Base-by-base conservation (phyloP, 2,888 invertebrate species). In the Phortica magna region DNA sequence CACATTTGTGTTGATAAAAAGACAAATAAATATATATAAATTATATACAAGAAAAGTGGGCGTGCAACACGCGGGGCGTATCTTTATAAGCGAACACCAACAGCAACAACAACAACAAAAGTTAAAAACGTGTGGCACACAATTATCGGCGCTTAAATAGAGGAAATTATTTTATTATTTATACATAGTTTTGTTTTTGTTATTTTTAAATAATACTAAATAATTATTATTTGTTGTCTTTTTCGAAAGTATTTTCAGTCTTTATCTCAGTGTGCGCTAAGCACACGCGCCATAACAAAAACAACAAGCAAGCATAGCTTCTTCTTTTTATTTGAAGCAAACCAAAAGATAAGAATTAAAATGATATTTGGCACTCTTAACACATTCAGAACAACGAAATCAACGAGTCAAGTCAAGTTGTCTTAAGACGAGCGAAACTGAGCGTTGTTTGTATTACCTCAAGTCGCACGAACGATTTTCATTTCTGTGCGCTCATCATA, bases 251-350 rank as follows among this genome's bases (percentile, higher is more conserved):
- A 73, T 22, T 14, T 19, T 22, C 42, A 73, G 17, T 59, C 59
- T 55, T 55, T 68, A 73, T 73, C 73, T 73, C 2, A 9, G 31
- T 55, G 64, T 17, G 61, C 72, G 72, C 19, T 42, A 12, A 53
- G 39, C 53, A 65, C 53, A 64, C 65, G 64, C 61, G 64, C 74
- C 74, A 74, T 4, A 12, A 61, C 74, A 74, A 74, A 10, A 74
- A 74, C 74, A 74, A 70, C 42, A 67, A 42, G 10, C 9, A 14
- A 71, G 39, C 39, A 14, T 9, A 53, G n/a, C 19, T 14, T 53
- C 1, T 53, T 53, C 10, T 53, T 14, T 53, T 53, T 14, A 5
- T 53, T 14, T 53, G 10, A 14, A 53, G 53, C 53, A 53, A 53
- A 53, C n/a, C n/a, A 53, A 10, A 53, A 39, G 48, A 48, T 48